Percentiles rank a stretch among this genome's conserved stretches.
Evolutionary conservation across 35 echinoderm and acorn worm species (phyloP).

Genomic region (Chiridota heheva): DNA sequence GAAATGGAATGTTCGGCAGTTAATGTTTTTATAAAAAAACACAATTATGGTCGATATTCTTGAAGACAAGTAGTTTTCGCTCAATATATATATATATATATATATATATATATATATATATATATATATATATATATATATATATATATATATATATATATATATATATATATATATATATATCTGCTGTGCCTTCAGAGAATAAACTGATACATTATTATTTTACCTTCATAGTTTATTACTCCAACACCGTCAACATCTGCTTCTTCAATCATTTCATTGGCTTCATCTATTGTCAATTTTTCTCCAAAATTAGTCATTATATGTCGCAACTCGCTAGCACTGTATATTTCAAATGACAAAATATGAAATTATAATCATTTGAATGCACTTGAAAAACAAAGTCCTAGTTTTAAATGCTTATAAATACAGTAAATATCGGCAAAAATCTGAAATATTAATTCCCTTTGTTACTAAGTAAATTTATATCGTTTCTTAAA

Average conservation of each 20-base stretch:
- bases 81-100: no score
- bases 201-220: no score
- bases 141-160: no score
- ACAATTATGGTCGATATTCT: no score
- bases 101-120: no score
- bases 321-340: slow-evolving; percentile 25
- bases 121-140: no score
- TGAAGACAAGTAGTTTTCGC: no score
- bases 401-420: neutral
- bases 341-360: neutral
- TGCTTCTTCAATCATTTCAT: slow-evolving; percentile 27
- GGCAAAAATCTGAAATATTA: neutral
- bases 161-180: no score
- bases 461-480: neutral
- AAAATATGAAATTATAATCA: neutral
- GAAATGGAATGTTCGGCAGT: no score
- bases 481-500: neutral
- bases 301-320: slow-evolving; percentile 29
- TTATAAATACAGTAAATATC: neutral
- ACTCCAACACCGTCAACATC: slow-evolving; percentile 10
- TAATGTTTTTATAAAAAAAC: no score
- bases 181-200: no score
- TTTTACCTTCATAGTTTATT: slow-evolving; percentile 25
- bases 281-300: slow-evolving; percentile 4
- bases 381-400: neutral